A percentile compares a stretch with the other conserved stretches of the same genome.
phyloP scores from a whole-genome alignment of 2,797 vertebrate species.

The Clarias platycephalus region DNA sequence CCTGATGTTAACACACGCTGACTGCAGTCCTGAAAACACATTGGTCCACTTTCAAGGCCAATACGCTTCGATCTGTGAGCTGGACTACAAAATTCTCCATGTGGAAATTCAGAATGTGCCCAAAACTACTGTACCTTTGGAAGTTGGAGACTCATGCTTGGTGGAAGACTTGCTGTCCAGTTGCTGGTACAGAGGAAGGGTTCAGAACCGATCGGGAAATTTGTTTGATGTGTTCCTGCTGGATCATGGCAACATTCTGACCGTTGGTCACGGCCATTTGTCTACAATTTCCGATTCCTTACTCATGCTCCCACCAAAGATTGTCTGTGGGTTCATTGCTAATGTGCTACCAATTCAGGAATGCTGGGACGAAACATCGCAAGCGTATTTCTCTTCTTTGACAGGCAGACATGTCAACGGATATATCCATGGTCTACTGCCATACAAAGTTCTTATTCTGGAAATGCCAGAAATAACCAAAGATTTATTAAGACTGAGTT shows the following conservation, averaged over 20 bases:
- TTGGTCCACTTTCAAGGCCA: slow-evolving; percentile 87
- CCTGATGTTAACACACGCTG: slow-evolving; percentile 80
- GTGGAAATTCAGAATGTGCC: slow-evolving; percentile 80
- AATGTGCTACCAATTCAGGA: slow-evolving; percentile 80
- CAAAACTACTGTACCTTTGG: slow-evolving; percentile 72
- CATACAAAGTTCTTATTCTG: slow-evolving; percentile 79
- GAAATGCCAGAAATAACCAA: slow-evolving; percentile 81
- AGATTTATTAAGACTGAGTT: slow-evolving; percentile 74
- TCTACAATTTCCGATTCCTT: slow-evolving; percentile 77
- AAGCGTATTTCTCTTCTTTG: slow-evolving; percentile 81
- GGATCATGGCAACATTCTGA: slow-evolving; percentile 80
- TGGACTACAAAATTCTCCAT: slow-evolving; percentile 87
- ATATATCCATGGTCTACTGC: slow-evolving; percentile 76
- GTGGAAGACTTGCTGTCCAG: slow-evolving; percentile 80
- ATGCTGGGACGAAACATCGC: slow-evolving; percentile 70
- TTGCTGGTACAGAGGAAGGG: slow-evolving; percentile 87
- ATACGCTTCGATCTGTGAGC: slow-evolving; percentile 73
- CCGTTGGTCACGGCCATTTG: slow-evolving; percentile 68
- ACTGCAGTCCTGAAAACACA: slow-evolving; percentile 77
- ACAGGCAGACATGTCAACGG: slow-evolving; percentile 78
- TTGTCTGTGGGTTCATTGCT: slow-evolving; percentile 85
- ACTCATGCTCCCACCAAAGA: slow-evolving; percentile 84
- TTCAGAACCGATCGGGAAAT: slow-evolving; percentile 72
- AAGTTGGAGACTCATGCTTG: slow-evolving; percentile 81
- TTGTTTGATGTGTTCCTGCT: slow-evolving; percentile 80